Evolutionary conservation across 2,797 vertebrate genomes (phyloP), one percentile per base, ranked within the genome.

Genomic region (Microctenopoma steveboyesi): DNA sequence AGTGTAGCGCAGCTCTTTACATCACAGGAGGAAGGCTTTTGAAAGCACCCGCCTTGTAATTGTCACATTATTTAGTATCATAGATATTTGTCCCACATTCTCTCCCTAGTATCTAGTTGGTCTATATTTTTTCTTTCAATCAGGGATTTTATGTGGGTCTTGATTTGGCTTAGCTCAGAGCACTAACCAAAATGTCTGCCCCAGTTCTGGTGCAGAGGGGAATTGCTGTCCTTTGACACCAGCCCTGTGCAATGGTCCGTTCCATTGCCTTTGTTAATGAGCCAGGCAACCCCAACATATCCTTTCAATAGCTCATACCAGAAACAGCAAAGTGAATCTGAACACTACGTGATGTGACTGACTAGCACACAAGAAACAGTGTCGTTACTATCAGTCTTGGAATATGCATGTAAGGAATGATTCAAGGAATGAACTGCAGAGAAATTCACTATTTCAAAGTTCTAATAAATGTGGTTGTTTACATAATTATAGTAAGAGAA

Each of bases 81-180:
- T 37, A 27, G 43, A 76, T 82, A 53, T 86, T 81, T 72, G 79
- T 61, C 82, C 86, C 82, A 90, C 74, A 84, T 88, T 78, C 70
- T 67, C 42, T 63, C 61, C 63, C 76, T 55, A 27, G 43, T 52
- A 72, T 78, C 61, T 30, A 27, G 42, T 39, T 40, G 76, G 40
- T 82, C 80, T 81, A 82, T 57, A 81, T 86, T 86, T 81, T 73
- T 49, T 78, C 76, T 82, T 74, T 81, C 83, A 88, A 73, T 83
- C 84, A 82, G 81, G 68, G 82, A 83, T 73, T 79, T 78, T 63
- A 85, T 85, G 72, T 86, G 84, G 83, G 79, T 86, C 82, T 78
- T 74, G 81, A 82, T 83, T 86, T 56, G 81, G 76, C 78, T 77
- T 69, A 18, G 80, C 84, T 86, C 82, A 72, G 64, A 83, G 83